Conservation (phyloP, 2,113 vertebrate genomes). For the Ancistrus triradiatus region DNA sequence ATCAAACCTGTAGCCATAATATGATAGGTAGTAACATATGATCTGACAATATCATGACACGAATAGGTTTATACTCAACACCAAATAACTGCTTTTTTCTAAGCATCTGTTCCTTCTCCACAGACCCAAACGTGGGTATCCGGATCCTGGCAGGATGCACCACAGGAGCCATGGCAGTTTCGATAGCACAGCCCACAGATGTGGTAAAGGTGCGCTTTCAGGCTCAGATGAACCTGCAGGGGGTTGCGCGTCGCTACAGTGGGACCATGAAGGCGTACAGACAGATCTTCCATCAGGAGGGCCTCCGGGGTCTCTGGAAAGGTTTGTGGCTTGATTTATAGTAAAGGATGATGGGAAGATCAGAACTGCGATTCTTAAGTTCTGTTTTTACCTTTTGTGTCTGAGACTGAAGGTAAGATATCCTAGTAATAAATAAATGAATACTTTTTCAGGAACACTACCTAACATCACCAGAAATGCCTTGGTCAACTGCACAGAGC, state of each 20-base stretch:
- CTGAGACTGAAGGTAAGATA: not conserved
- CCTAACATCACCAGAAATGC: constrained; percentile 83
- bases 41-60: too few species aligned
- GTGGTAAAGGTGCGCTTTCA: constrained; percentile 83
- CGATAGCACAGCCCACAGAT: constrained; percentile 80
- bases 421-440: not conserved
- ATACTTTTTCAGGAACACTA: constrained; percentile 66
- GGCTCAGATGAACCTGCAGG: constrained; percentile 71
- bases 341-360: too few species aligned
- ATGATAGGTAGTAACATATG: too few species aligned
- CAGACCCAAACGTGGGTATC: constrained; percentile 61
- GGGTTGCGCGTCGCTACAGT: constrained; percentile 74
- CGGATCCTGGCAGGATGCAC: constrained; percentile 77
- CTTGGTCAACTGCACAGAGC: constrained; percentile 82
- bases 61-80: too few species aligned
- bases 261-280: constrained; percentile 82
- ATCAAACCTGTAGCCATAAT: too few species aligned
- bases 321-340: constrained; percentile 54
- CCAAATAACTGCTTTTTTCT: not conserved
- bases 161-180: constrained; percentile 77
- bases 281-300: constrained; percentile 76
- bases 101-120: not conserved
- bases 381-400: too few species aligned
- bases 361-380: too few species aligned
- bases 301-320: constrained; percentile 81